phyloP scores from a whole-genome alignment of 2,888 invertebrate species.

The Lagria hirta region DNA sequence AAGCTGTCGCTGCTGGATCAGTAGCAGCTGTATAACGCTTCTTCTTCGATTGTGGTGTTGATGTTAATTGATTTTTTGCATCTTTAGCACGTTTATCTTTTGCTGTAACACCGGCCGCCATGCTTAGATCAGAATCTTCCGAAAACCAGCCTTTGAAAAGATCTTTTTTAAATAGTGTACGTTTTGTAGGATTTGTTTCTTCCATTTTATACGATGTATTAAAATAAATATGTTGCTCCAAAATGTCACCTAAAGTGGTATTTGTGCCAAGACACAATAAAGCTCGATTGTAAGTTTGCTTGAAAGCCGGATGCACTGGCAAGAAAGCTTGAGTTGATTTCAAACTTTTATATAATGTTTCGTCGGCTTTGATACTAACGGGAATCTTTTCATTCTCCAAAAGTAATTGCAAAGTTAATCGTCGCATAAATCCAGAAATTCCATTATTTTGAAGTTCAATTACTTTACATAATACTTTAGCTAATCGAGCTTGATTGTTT shows the following conservation, averaged over 20 bases:
- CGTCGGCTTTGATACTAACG: conserved; percentile 65
- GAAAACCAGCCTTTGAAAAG: conserved; percentile 52
- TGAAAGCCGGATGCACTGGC: conserved; percentile 67
- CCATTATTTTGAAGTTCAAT: conserved; percentile 66
- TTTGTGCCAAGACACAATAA: conserved; percentile 74
- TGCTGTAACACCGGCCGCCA: conserved; percentile 83
- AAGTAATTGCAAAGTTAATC: conserved; percentile 81
- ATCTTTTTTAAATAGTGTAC: conserved; percentile 34
- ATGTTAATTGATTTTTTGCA: conserved; percentile 64
- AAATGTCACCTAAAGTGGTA: conserved; percentile 72
- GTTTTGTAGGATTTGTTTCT: conserved; percentile 8
- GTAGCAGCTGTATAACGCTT: conserved; percentile 42
- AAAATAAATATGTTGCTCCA: conserved; percentile 63
- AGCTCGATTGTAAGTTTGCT: conserved; percentile 72
- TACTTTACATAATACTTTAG: conserved; percentile 76
- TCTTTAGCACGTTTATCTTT: conserved; percentile 88
- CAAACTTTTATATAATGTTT: conserved; percentile 50
- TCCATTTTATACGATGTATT: conserved; percentile 37
- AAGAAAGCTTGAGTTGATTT: conserved; percentile 47
- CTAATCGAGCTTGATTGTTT: conserved; percentile 80
- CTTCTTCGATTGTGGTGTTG: conserved; percentile 50
- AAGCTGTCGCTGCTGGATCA: too few species aligned
- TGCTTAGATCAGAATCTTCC: conserved; percentile 60
- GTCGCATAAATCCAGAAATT: conserved; percentile 85
- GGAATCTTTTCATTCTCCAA: conserved; percentile 83